Base-by-base conservation (phyloP, 35 echinoderm and acorn worm genomes). In the Acanthaster planci region DNA sequence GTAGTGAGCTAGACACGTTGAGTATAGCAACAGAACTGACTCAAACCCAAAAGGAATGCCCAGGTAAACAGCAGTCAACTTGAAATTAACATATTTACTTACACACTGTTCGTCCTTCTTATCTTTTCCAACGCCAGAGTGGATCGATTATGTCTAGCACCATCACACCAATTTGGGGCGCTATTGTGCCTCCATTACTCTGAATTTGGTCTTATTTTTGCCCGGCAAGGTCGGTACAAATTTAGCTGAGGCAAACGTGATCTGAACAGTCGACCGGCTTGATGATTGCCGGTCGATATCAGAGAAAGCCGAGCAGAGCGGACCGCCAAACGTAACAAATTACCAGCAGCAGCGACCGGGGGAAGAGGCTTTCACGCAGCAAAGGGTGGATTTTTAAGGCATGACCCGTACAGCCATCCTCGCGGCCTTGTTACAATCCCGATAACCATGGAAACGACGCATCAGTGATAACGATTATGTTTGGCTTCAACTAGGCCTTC, bases 81-180 rank as follows among this genome's bases (percentile, higher is more conserved):
- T n/a, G n/a, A 72, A 26, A 72, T 72, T 72, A 72, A 72, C 64
- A 72, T 72, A 31, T 72, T 22, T 0, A 27, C 14, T 72, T 26
- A 29, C 30, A 29, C 64, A 14, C 64, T 26, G 34, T 34, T 34
- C 64, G 64, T 23, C 64, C 64, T 72, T 72, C 64, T 10, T 72
- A 27, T 4, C 30, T 31, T 31, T 72, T 30, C 34, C 64, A 34
- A 72, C 30, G 64, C 64, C 64, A 72, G 23, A 23, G 23, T 27
- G 10, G 64, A 72, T 72, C 64, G 64, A 72, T 72, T 72, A 26
- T 72, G 64, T 72, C 64, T 72, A 26, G 64, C 64, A 72, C 26
- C 30, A 72, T 72, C 64, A 72, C 64, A 72, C 64, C 64, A 72
- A 72, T 72, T 72, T 72, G 64, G 64, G 64, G 14, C 34, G 23